Percentiles rank a stretch among this genome's conserved stretches.
Evolutionary conservation across 2,113 vertebrate genomes (phyloP).

Genomic region (Neopipo cinnamomea): DNA sequence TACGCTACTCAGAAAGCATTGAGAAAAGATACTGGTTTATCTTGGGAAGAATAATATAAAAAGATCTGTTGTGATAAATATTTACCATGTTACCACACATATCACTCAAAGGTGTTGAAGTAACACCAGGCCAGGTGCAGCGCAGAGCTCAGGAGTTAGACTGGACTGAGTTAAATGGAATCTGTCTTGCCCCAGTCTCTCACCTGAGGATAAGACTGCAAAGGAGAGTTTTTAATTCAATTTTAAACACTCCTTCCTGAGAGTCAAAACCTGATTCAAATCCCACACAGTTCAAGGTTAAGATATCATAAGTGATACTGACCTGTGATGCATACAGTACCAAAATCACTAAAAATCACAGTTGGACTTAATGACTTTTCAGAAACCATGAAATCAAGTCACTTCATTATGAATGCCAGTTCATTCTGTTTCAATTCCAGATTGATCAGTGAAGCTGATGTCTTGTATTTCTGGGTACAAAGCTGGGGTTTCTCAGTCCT

Average conservation of each 20-base stretch:
- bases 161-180: neutral
- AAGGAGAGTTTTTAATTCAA: neutral
- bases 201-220: neutral
- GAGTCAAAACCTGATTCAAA: neutral
- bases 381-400: constrained; percentile 40
- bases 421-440: constrained; percentile 28
- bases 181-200: neutral
- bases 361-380: constrained; percentile 20
- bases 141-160: neutral
- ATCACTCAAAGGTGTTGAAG: neutral
- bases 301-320: neutral
- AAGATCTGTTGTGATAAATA: neutral
- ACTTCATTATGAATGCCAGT: constrained; percentile 30
- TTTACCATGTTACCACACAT: neutral
- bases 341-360: constrained; percentile 1
- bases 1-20: neutral
- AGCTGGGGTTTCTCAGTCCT: constrained; percentile 13
- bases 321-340: neutral
- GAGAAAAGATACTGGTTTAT: neutral
- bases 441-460: constrained; percentile 1
- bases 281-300: constrained; percentile 15
- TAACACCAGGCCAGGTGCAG: neutral
- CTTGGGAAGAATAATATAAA: neutral
- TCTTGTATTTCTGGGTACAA: neutral
- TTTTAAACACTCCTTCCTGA: neutral